Conservation (phyloP, 2,888 invertebrate species). For the Eilema depressum region DNA sequence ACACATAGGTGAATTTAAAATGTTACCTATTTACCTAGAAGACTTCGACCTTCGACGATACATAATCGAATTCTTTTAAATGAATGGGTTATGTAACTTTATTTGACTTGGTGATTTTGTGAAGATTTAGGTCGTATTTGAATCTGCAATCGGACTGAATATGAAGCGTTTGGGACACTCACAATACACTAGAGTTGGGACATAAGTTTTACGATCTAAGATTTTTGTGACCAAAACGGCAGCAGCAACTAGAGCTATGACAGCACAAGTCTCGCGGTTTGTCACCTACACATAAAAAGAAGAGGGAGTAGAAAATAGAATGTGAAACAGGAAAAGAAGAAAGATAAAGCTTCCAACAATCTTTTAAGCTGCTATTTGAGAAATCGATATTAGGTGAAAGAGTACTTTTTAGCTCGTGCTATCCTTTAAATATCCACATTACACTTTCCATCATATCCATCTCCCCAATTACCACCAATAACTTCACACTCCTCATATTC, state of each 20-base stretch:
- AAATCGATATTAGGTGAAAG: not conserved
- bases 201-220: too few species aligned
- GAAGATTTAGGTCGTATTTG: not conserved
- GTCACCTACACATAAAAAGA: too few species aligned
- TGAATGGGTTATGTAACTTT: too few species aligned
- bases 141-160: not conserved
- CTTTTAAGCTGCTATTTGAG: not conserved
- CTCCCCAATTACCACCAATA: not conserved
- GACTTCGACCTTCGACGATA: too few species aligned
- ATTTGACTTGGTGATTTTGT: not conserved
- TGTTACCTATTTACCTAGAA: not conserved
- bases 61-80: too few species aligned
- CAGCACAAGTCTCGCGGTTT: too few species aligned
- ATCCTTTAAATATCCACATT: not conserved
- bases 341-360: not conserved
- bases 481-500: constrained; percentile 8
- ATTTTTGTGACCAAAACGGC: too few species aligned
- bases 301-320: not conserved
- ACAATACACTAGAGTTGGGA: too few species aligned
- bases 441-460: not conserved
- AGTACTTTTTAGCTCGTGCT: not conserved
- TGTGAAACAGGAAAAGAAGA: not conserved
- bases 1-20: not conserved
- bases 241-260: too few species aligned
- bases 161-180: too few species aligned